phyloP scores from a whole-genome alignment of 2,113 vertebrate genomes.

The Dipodomys stephensi region DNA sequence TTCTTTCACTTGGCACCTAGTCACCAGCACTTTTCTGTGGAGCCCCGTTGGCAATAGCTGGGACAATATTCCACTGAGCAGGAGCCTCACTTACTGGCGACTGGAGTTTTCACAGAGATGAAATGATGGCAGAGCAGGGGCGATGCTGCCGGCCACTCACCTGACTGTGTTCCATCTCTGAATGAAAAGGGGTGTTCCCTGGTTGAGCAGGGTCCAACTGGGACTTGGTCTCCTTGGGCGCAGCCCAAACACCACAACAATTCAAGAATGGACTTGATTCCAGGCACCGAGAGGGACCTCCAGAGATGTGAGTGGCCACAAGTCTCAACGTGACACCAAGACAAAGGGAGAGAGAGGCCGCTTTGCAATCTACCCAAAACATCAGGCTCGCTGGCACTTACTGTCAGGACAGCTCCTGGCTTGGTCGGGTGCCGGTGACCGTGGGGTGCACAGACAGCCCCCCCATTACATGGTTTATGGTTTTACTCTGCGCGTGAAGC shows the following conservation, averaged over 20 bases:
- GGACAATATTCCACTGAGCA: accelerated
- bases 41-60: not conserved
- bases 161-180: not conserved
- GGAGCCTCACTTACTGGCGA: accelerated
- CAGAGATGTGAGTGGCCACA: not conserved
- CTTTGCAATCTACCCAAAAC: not conserved
- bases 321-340: conserved; percentile 22
- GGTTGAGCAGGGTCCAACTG: not conserved
- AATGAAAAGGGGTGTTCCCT: not conserved
- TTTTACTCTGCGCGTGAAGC: conserved; percentile 72
- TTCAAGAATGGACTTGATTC: conserved; percentile 33
- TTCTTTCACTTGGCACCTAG: not conserved
- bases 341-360: not conserved
- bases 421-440: not conserved
- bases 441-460: conserved; percentile 38
- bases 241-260: not conserved
- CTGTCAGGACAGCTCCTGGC: not conserved
- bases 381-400: not conserved
- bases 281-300: not conserved
- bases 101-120: not conserved
- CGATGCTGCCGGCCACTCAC: accelerated
- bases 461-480: conserved; percentile 70
- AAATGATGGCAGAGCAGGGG: not conserved
- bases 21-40: not conserved
- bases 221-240: not conserved